phyloP scores from a whole-genome alignment of 2,113 vertebrate genomes.

The Acanthisitta chloris region DNA sequence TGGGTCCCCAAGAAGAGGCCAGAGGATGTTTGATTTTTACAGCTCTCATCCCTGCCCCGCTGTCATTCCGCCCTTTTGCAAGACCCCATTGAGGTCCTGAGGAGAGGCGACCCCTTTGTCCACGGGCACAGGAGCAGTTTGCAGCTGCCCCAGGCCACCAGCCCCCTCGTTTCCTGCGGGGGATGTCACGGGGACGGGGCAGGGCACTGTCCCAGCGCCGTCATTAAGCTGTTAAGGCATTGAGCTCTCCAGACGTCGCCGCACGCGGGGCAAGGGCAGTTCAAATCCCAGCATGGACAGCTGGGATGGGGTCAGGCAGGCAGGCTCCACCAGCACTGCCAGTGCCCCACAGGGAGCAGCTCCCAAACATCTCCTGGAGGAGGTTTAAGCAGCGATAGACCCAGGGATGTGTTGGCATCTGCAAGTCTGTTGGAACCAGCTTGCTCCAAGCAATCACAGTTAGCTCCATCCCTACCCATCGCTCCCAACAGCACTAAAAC shows the following conservation, averaged over 20 bases:
- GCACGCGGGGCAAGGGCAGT: constrained; percentile 70
- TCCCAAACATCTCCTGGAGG: not conserved
- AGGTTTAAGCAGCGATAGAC: not conserved
- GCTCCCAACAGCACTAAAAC: not conserved
- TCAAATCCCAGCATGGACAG: constrained; percentile 68
- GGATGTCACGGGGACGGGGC: not conserved
- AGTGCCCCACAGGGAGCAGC: rapidly evolving
- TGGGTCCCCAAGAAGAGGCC: not conserved
- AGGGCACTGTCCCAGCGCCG: not conserved
- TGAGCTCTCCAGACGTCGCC: constrained; percentile 56
- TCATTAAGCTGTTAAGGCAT: constrained; percentile 75
- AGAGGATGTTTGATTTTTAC: constrained; percentile 34
- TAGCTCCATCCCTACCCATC: not conserved
- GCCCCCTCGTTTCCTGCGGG: not conserved
- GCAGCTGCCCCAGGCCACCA: not conserved
- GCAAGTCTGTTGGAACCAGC: rapidly evolving
- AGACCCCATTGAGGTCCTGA: not conserved
- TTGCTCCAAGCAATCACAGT: rapidly evolving
- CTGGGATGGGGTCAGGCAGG: not conserved
- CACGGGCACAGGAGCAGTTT: not conserved
- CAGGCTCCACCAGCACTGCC: not conserved
- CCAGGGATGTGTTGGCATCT: rapidly evolving
- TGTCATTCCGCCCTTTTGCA: not conserved
- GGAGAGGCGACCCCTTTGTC: not conserved
- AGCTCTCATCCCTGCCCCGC: not conserved